Percentiles rank a stretch among this genome's conserved stretches.
Conservation (phyloP, 92 coral and sea anemone species). For the Ricordea florida region DNA sequence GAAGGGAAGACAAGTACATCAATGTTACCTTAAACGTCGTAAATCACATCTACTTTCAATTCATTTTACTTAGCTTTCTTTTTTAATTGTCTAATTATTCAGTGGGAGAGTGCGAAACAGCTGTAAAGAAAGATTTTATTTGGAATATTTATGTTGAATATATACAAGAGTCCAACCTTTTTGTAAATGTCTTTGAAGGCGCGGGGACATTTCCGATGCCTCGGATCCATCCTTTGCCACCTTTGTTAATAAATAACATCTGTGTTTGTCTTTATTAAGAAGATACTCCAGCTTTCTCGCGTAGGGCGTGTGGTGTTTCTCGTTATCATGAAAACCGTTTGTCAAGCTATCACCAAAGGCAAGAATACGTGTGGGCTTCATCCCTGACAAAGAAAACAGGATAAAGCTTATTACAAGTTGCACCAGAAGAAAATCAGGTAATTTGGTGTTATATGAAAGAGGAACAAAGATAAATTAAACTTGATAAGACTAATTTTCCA, state of each 20-base stretch:
- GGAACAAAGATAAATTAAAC: not conserved
- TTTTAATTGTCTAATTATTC: not conserved
- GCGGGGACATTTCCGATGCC: conserved; percentile 75
- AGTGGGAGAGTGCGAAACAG: not conserved
- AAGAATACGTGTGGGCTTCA: conserved; percentile 76
- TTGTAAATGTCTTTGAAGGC: conserved; percentile 61
- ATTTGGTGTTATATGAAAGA: not conserved
- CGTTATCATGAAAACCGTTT: conserved; percentile 76
- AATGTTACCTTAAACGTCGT: too few relatives aligned
- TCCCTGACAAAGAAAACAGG: conserved; percentile 38
- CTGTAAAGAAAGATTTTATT: not conserved
- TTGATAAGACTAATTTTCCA: too few relatives aligned
- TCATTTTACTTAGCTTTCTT: too few relatives aligned
- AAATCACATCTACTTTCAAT: too few relatives aligned
- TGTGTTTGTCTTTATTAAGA: conserved; percentile 82
- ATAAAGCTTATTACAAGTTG: not conserved
- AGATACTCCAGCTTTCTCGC: conserved; percentile 76
- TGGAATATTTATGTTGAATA: not conserved
- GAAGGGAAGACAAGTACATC: not conserved
- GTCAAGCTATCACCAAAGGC: conserved; percentile 94
- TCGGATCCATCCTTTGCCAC: conserved; percentile 79
- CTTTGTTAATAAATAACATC: conserved; percentile 75
- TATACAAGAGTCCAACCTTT: conserved; percentile 24
- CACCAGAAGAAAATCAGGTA: too few relatives aligned
- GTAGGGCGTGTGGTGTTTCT: conserved; percentile 78